Evolutionary conservation across 92 coral and sea anemone genomes (phyloP).

Genomic region (Montipora capitata): DNA sequence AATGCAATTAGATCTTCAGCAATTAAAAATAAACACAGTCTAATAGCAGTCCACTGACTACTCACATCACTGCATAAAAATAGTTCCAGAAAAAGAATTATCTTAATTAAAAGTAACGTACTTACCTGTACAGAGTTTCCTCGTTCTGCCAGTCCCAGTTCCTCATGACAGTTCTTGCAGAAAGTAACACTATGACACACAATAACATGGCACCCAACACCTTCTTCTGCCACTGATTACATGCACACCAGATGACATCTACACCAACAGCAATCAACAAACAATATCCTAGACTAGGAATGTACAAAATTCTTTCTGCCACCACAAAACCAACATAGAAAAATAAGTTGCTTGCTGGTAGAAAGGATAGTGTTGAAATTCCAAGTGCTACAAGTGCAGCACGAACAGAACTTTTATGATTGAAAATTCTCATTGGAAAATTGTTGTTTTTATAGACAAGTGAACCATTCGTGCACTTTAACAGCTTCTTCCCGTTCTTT

Average conservation of each 20-base stretch:
- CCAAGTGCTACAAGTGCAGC: constrained; percentile 79
- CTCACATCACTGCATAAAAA: too few species aligned
- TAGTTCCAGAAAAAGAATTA: too few species aligned
- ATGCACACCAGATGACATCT: constrained; percentile 73
- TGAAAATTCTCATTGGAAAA: constrained; percentile 9
- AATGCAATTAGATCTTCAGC: too few species aligned
- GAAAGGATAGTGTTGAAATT: constrained; percentile 82
- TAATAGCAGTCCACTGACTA: too few species aligned
- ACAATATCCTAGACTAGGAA: constrained; percentile 98
- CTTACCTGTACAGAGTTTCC: constrained; percentile 89
- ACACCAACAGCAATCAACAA: constrained; percentile 84
- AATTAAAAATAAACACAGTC: too few species aligned
- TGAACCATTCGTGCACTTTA: constrained; percentile 1
- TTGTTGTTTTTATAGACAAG: constrained; percentile 20
- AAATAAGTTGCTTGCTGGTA: constrained; percentile 94
- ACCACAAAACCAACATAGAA: constrained; percentile 99
- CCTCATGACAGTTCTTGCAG: constrained; percentile 82
- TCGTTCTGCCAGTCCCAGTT: constrained; percentile 94
- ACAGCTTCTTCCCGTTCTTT: constrained; percentile 21
- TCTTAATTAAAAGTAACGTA: too few species aligned
- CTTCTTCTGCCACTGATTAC: constrained; percentile 53
- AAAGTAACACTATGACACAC: constrained; percentile 63
- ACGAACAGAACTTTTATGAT: constrained; percentile 8
- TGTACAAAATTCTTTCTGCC: constrained; percentile 95
- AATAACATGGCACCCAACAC: constrained; percentile 42